Evolutionary conservation across 2,113 vertebrate genomes (phyloP), one percentile per base, ranked within the genome.

Genomic region (Urocitellus parryii): DNA sequence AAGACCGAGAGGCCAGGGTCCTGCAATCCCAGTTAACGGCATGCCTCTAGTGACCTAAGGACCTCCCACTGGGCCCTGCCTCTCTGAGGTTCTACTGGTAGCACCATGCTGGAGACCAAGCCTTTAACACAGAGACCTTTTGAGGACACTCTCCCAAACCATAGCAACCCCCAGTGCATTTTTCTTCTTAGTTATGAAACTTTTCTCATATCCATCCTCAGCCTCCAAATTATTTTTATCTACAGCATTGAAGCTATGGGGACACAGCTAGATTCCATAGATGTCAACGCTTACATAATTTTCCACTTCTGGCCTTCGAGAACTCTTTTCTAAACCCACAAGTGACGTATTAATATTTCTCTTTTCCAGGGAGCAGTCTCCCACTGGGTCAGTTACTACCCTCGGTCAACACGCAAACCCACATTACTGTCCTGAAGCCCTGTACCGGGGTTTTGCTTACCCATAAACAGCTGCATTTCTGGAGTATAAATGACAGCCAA

Each of bases 141-240:
- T 14, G 45, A 25, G 56, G 68, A 76, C 56, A 42, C 32, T 67
- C 27, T 20, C 25, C 17, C 42, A 67, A 89, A 74, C 7, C 45
- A 76, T 18, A 82, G 22, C 45, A 56, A 65, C 25, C 16, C 13
- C 58, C 45, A 89, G 18, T 42, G 17, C 25, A 88, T 91, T 78
- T 89, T 85, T 32, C 53, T 88, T 86, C 96, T 95, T 87, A 78
- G 56, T 58, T 76, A 25, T 77, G 48, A 80, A 88, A 58, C 29
- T 89, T 88, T 90, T 56, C 56, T 89, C 78, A 20, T 53, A 67
- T 45, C 17, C 42, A 53, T 87, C 76, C 53, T 91, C 79, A 92
- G 80, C 72, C 48, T 88, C 83, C 65, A 67, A 39, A 56, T 95
- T 97, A 95, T 94, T 94, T 96, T 97, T 94, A 90, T 67, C 80